These are phyloP conservation scores for Ypsolopha scabrella DNA, from an alignment of 2,888 invertebrate species.

Conservation along the genomic window DNA sequence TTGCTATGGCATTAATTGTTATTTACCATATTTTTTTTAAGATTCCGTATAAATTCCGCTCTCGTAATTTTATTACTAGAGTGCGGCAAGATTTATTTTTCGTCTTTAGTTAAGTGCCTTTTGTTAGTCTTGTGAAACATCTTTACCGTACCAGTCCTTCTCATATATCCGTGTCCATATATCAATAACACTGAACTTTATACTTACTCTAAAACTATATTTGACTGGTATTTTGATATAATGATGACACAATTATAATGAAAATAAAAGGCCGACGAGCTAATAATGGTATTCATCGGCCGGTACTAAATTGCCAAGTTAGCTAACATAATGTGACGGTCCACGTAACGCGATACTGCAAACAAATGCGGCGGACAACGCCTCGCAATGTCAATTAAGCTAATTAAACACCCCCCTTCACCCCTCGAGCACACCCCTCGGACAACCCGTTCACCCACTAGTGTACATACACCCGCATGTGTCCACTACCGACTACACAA, in stretches of 20 bases:
- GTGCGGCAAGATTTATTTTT: too few species aligned
- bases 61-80: too few species aligned
- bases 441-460: conserved; percentile 25
- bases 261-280: not conserved
- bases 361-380: conserved; percentile 65
- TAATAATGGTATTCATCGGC: not conserved
- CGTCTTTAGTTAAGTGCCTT: not conserved
- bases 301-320: not conserved
- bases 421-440: conserved; percentile 29
- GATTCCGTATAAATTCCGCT: too few species aligned
- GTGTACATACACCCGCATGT: conserved; percentile 17
- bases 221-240: too few species aligned
- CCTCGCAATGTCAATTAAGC: conserved; percentile 69
- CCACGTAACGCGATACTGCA: conserved; percentile 57
- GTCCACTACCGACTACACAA: conserved; percentile 5
- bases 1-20: too few species aligned
- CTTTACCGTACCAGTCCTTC: too few species aligned
- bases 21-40: too few species aligned
- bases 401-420: conserved; percentile 54
- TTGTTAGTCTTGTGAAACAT: too few species aligned
- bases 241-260: too few species aligned
- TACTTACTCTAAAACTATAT: too few species aligned
- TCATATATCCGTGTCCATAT: too few species aligned
- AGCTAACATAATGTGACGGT: conserved; percentile 13
- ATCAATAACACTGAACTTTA: too few species aligned